Evolutionary conservation across 37 sponge, comb jelly and placozoan species (phyloP), one percentile per base, ranked within the genome.

Genomic region (Tethya wilhelma): DNA sequence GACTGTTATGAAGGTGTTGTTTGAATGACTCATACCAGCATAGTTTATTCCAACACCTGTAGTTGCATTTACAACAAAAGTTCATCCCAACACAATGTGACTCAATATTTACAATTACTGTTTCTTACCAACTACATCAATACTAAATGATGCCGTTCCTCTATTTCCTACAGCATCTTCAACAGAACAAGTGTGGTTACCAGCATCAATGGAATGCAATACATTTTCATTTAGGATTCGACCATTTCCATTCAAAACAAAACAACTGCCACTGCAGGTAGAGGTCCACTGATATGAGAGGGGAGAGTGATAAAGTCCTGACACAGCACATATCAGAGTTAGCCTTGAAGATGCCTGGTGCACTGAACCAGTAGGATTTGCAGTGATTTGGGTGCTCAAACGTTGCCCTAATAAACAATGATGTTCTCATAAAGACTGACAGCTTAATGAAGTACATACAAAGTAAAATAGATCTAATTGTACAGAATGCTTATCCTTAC

Each of bases 271-370:
- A 8, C 6, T 67, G 32, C 67, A 67, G 19, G 67, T 67, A 2
- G 67, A 67, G 6, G 67, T 37, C 67, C 67, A 67, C 67, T 67
- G 67, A 38, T 67, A 67, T 36, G 67, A 67, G 20, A 67, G 19
- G 14, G 37, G 67, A 67, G 36, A 25, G 44, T 71, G 6, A 44
- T 5, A 71, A n/a, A 44, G 8, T 43, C 71, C 71, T 23, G 71
- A 44, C 3, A 71, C 49, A 71, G 3, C 29, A 43, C 71, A 71
- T 23, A 49, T 71, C 25, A 71, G 42, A 28, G 40, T 71, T 3
- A 71, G 39, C 7, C 46, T 22, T 44, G 71, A 44, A 8, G 71
- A 41, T 14, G 71, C 71, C 20, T 43, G 71, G 6, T 44, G 49
- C n/a, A n/a, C 22, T 25, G 28, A n/a, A 44, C 45, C 71, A 39